phyloP scores from a whole-genome alignment of 2,797 vertebrate species.

The Babyrousa celebensis region DNA sequence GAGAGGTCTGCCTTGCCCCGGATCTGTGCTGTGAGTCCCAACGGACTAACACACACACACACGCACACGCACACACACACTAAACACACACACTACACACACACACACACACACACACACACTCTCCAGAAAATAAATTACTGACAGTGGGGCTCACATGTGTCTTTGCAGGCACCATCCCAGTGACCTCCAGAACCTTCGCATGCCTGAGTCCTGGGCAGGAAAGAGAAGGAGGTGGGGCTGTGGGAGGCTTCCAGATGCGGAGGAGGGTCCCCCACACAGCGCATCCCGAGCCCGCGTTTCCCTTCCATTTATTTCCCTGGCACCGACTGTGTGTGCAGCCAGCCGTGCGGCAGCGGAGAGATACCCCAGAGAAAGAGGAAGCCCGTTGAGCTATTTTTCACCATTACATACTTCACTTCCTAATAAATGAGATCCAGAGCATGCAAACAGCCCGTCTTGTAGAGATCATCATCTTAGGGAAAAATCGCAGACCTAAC shows the following conservation, averaged over 20 bases:
- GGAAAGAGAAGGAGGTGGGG: conserved; percentile 22
- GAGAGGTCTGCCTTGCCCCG: conserved; percentile 68
- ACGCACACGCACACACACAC: conserved; percentile 58
- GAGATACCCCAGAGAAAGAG: conserved; percentile 89
- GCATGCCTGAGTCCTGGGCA: background rate
- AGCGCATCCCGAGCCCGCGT: background rate
- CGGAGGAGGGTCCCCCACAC: background rate
- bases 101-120: background rate
- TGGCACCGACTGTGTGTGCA: conserved; percentile 83
- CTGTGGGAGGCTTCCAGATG: conserved; percentile 66
- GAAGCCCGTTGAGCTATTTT: conserved; percentile 88
- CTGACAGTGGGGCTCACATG: background rate
- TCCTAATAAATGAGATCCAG: conserved; percentile 91
- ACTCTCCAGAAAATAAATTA: conserved; percentile 73
- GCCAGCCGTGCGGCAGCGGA: conserved; percentile 81
- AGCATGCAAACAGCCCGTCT: conserved; percentile 84
- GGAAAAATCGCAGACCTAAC: conserved; percentile 83
- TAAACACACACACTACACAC: background rate
- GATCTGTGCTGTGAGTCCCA: background rate
- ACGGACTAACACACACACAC: conserved; percentile 47
- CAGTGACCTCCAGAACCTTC: conserved; percentile 74
- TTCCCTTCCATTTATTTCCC: conserved; percentile 84
- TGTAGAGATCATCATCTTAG: conserved; percentile 88
- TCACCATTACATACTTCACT: conserved; percentile 91
- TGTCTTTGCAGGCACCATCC: conserved; percentile 64